phyloP scores from a whole-genome alignment of 2,797 vertebrate species.

The Sorex maritimensis region DNA sequence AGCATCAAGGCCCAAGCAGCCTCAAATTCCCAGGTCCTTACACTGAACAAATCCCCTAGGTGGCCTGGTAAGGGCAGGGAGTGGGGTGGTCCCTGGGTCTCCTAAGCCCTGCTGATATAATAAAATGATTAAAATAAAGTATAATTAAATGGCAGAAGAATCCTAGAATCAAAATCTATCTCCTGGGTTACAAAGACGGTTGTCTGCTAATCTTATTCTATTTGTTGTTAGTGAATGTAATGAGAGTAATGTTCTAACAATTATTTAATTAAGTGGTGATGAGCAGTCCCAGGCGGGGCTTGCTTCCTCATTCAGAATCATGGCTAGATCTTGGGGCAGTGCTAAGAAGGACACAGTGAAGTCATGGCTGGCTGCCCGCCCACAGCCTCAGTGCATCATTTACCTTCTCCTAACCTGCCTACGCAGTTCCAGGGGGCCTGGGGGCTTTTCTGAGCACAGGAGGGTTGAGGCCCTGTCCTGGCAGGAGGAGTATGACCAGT shows the following conservation, averaged over 20 bases:
- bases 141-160: background rate
- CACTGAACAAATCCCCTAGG: too few relatives aligned
- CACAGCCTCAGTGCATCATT: background rate
- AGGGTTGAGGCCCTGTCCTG: background rate
- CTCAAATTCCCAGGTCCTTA: too few relatives aligned
- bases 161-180: background rate
- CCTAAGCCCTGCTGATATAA: background rate
- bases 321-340: slow-evolving; percentile 17
- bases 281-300: background rate
- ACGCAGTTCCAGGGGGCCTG: too few relatives aligned
- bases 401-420: too few relatives aligned
- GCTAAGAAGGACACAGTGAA: too few relatives aligned
- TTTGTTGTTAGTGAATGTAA: slow-evolving; percentile 17
- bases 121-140: too few relatives aligned
- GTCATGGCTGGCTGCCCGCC: too few relatives aligned
- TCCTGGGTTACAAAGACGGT: background rate
- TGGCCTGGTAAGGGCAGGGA: too few relatives aligned
- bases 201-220: background rate
- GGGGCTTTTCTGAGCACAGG: background rate
- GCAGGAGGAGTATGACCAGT: background rate
- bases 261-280: slow-evolving; percentile 33
- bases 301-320: background rate
- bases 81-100: background rate
- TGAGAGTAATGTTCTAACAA: slow-evolving; percentile 1
- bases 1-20: too few relatives aligned